Conservation (phyloP, 2,797 vertebrate genomes). For the Dallia pectoralis region DNA sequence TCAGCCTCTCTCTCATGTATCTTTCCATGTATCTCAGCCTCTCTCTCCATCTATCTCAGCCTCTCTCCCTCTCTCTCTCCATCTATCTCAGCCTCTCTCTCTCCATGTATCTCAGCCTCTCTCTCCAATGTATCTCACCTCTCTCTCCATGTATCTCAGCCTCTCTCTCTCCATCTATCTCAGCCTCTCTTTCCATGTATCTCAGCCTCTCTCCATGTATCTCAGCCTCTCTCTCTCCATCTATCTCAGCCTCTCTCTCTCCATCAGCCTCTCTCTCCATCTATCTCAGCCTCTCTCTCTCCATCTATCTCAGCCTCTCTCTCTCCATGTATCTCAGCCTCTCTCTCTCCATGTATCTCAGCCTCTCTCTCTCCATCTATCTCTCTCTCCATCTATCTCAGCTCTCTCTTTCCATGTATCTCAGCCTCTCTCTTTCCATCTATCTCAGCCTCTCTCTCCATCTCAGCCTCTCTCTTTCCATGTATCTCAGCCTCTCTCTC, state of each 20-base stretch:
- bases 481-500: no score
- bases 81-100: no score
- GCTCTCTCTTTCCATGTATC: slow-evolving; percentile 9
- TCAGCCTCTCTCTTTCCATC: no score
- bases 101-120: slow-evolving; percentile 24
- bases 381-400: slow-evolving; percentile 27
- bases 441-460: slow-evolving; percentile 26
- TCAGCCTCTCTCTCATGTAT: slow-evolving; percentile 17
- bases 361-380: no score
- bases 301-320: no score
- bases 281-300: slow-evolving; percentile 25
- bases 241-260: slow-evolving; percentile 25
- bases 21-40: no score
- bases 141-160: no score
- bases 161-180: slow-evolving; percentile 27
- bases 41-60: slow-evolving; percentile 25
- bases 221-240: slow-evolving; percentile 19
- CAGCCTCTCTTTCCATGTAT: slow-evolving; percentile 13
- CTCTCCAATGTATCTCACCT: slow-evolving; percentile 20
- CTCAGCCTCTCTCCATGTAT: slow-evolving; percentile 21
- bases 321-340: slow-evolving; percentile 24
- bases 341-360: slow-evolving; percentile 9
- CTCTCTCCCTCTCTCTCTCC: slow-evolving; percentile 18
- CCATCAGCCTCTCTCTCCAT: no score
- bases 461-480: slow-evolving; percentile 14